Evolutionary conservation across 2,113 vertebrate species (phyloP).

Genomic region (Hemiprocne comata): DNA sequence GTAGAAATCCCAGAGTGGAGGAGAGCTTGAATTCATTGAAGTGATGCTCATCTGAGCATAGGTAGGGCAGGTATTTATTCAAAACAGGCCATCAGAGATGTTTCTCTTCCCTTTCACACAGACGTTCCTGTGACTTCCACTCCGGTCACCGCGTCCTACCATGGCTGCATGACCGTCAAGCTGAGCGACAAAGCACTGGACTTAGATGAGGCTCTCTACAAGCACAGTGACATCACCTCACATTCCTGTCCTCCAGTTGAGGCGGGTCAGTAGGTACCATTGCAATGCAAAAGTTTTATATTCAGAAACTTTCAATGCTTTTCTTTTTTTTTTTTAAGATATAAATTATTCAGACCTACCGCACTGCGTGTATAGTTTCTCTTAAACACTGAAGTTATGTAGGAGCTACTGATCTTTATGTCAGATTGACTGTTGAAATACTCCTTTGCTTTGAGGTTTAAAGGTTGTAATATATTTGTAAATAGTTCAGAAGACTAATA

Average conservation of each 20-base stretch:
- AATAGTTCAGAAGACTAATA: slow-evolving; percentile 74
- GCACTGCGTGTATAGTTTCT: slow-evolving; percentile 77
- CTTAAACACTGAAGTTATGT: slow-evolving; percentile 77
- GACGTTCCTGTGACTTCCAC: slow-evolving; percentile 90
- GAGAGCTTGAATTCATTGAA: not conserved
- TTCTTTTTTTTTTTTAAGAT: slow-evolving; percentile 32
- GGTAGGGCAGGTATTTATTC: not conserved
- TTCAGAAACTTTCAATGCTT: slow-evolving; percentile 62
- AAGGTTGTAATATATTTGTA: slow-evolving; percentile 81
- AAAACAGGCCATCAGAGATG: not conserved
- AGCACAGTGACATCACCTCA: slow-evolving; percentile 91
- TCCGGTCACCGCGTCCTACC: slow-evolving; percentile 88
- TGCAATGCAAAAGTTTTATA: slow-evolving; percentile 47
- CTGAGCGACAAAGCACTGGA: slow-evolving; percentile 82
- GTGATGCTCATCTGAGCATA: not conserved
- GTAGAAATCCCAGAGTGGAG: not conserved
- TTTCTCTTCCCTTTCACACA: slow-evolving; percentile 62
- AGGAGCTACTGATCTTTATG: slow-evolving; percentile 71
- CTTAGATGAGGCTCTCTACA: slow-evolving; percentile 88
- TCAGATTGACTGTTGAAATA: slow-evolving; percentile 57
- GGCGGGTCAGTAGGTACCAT: slow-evolving; percentile 60
- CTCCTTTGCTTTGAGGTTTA: slow-evolving; percentile 66
- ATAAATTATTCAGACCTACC: slow-evolving; percentile 79
- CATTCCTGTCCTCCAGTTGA: slow-evolving; percentile 88
- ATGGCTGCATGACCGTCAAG: slow-evolving; percentile 89